Evolutionary conservation across 2,888 invertebrate species (phyloP).

Genomic region (Lathronympha strigana): DNA sequence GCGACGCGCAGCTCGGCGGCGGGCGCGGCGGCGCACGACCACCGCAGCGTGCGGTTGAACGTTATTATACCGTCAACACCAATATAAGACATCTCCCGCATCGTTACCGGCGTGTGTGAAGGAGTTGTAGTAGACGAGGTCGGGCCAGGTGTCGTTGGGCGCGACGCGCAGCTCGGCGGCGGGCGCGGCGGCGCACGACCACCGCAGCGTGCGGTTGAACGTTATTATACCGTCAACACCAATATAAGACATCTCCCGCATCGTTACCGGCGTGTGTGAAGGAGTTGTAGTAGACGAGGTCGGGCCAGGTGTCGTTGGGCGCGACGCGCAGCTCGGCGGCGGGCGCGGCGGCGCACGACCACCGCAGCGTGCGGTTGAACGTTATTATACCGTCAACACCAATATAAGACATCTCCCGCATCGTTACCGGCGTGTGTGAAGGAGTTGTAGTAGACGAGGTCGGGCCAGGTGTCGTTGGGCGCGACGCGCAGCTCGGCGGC

Average conservation of each 20-base stretch:
- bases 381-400: no score
- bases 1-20: conserved; percentile 90
- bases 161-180: conserved; percentile 90
- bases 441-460: conserved; percentile 96
- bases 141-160: conserved; percentile 96
- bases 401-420: conserved; percentile 86
- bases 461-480: conserved; percentile 96
- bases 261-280: conserved; percentile 93
- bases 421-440: conserved; percentile 92
- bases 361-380: conserved; percentile 90
- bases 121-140: conserved; percentile 96
- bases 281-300: conserved; percentile 96
- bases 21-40: conserved; percentile 88
- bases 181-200: conserved; percentile 88
- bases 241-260: conserved; percentile 82
- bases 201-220: conserved; percentile 71
- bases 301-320: conserved; percentile 96
- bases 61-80: no score
- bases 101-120: conserved; percentile 88
- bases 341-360: conserved; percentile 88
- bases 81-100: conserved; percentile 84
- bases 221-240: no score
- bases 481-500: conserved; percentile 90
- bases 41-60: conserved; percentile 71
- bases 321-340: conserved; percentile 90